Base-by-base conservation (phyloP, 2,113 vertebrate species). In the Ageneiosus marmoratus region DNA sequence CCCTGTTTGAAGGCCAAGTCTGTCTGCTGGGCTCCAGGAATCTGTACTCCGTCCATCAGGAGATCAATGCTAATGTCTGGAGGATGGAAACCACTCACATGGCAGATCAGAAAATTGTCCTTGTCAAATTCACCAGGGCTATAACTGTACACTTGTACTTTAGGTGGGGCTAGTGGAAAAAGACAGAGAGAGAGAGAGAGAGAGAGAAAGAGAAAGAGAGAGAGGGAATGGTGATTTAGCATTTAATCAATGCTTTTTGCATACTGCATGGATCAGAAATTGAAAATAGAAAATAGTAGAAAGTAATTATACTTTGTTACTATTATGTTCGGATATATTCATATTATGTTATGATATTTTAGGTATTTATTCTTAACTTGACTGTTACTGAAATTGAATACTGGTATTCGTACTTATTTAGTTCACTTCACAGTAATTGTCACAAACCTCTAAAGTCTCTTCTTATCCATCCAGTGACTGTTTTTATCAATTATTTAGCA, bases 1-100 rank as follows among this genome's bases (percentile, higher is more conserved):
- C 91, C 89, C 0, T 90, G 81, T 1, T 90, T 89, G 78, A 97
- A 98, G 74, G 95, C 89, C 91, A 97, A 87, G 82, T 97, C 95
- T 0, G 93, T 83, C 32, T 89, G 90, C 0, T 80, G 0, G 0
- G 88, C 24, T 0, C 0, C 0, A 0, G 6, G 0, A 0, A 98
- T 91, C 0, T 53, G 41, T 0, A 34, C 0, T 0, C 56, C 91
- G 0, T 96, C 89, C 69, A 86, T 91, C 8, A 94, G 56, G 2
- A 98, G 73, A 0, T 89, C 0, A 0, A 97, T 89, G 0, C 12
- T 11, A 3, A 98, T 94, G 1, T 93, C 84, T 0, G 96, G 94
- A 0, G 96, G 97, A 22, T 97, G 87, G 85, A 97, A 98, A 0
- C 77, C 82, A 0, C 83, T 94, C 0, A 92, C 90, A 0, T 94